phyloP scores from a whole-genome alignment of 2,888 invertebrate genomes.

The Entomobrya proxima region DNA sequence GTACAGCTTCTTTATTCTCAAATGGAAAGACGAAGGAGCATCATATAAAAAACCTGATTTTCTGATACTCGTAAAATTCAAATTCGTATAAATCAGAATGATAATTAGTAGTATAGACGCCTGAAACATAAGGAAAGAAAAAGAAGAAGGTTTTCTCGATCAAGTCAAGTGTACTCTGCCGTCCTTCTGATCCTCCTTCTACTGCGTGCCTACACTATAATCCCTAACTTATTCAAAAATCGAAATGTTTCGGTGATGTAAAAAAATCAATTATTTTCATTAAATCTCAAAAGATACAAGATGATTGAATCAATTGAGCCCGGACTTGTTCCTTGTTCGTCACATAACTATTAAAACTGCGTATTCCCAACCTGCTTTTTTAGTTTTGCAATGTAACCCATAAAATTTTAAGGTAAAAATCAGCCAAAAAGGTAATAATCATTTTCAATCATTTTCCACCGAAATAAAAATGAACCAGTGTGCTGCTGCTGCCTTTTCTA shows the following conservation, averaged over 20 bases:
- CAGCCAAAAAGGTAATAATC: slow-evolving; percentile 28
- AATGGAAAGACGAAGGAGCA: neutral
- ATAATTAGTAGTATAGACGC: slow-evolving; percentile 41
- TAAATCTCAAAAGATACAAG: slow-evolving; percentile 1
- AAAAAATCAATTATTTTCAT: slow-evolving; percentile 55
- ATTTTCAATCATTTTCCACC: slow-evolving; percentile 46
- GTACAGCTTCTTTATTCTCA: neutral
- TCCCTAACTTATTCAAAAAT: neutral
- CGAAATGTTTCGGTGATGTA: too few relatives aligned
- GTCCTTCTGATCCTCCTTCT: too few relatives aligned
- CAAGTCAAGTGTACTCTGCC: too few relatives aligned
- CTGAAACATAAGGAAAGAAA: neutral
- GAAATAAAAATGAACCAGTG: neutral
- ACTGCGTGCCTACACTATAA: neutral
- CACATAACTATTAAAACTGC: too few relatives aligned
- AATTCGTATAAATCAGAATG: slow-evolving; percentile 47
- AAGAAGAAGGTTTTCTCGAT: neutral
- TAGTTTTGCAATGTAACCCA: too few relatives aligned
- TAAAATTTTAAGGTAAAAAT: too few relatives aligned
- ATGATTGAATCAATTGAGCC: slow-evolving; percentile 19
- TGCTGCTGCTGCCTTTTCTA: neutral
- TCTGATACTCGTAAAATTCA: slow-evolving; percentile 38
- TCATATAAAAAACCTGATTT: slow-evolving; percentile 45
- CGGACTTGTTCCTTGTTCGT: neutral
- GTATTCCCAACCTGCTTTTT: too few relatives aligned